Percentiles rank a stretch among this genome's conserved stretches.
Conservation (phyloP, 2,888 invertebrate species). For the Rhabditophanes sp. region DNA sequence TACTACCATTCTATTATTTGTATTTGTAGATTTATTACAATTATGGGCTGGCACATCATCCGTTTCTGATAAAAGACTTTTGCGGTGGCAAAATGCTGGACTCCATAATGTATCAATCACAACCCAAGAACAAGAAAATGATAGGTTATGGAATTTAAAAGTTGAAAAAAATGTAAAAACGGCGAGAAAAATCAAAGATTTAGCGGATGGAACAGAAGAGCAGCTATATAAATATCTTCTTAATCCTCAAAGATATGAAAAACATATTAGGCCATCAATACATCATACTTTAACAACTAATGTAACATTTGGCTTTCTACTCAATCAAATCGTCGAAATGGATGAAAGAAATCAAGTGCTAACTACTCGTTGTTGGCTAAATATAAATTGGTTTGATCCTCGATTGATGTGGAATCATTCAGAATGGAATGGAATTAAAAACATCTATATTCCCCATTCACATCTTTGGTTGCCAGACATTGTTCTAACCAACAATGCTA, state of each 20-base stretch:
- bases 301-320: conserved; percentile 64
- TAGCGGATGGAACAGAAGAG: conserved; percentile 36
- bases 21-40: too few relatives aligned
- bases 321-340: conserved; percentile 71
- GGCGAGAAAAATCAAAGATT: too few relatives aligned
- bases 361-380: conserved; percentile 42
- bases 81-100: too few relatives aligned
- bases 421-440: conserved; percentile 37
- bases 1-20: too few relatives aligned
- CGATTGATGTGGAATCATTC: conserved; percentile 20
- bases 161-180: too few relatives aligned
- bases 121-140: too few relatives aligned
- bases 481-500: conserved; percentile 42
- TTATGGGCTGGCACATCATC: too few relatives aligned
- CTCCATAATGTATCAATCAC: too few relatives aligned
- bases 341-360: conserved; percentile 43
- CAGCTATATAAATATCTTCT: conserved; percentile 28
- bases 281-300: conserved; percentile 61
- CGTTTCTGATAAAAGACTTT: too few relatives aligned
- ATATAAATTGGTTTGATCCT: conserved; percentile 42
- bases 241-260: conserved; percentile 53
- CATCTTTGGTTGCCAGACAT: conserved; percentile 42
- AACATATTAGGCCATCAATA: conserved; percentile 56
- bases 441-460: conserved; percentile 39
- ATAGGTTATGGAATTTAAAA: too few relatives aligned